A percentile compares a stretch with the other conserved stretches of the same genome.
Evolutionary conservation across 2,797 vertebrate species (phyloP).

Genomic region (Eulemur mongoz): DNA sequence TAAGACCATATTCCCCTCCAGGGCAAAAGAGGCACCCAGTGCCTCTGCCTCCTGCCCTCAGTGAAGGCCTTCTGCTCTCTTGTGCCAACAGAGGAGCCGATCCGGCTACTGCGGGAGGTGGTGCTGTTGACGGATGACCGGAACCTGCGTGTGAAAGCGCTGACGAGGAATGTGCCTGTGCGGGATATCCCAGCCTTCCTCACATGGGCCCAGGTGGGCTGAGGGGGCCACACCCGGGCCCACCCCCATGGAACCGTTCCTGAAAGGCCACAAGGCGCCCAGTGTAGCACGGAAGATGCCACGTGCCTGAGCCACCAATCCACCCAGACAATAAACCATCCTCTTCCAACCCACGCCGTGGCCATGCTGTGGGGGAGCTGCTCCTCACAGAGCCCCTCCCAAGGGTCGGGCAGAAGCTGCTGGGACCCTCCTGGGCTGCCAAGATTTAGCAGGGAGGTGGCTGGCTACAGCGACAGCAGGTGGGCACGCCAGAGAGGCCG

Average conservation of each 20-base stretch:
- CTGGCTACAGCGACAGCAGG: conserved; percentile 61
- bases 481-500: conserved; percentile 23
- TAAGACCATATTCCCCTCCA: background rate
- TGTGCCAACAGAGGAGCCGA: conserved; percentile 90
- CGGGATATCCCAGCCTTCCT: conserved; percentile 98
- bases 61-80: conserved; percentile 16
- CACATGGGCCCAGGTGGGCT: conserved; percentile 93
- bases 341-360: conserved; percentile 84
- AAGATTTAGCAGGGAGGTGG: conserved; percentile 68
- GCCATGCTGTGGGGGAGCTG: conserved; percentile 87
- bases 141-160: conserved; percentile 97
- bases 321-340: conserved; percentile 86
- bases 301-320: conserved; percentile 78
- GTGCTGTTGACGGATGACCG: conserved; percentile 98
- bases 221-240: conserved; percentile 74
- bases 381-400: conserved; percentile 81
- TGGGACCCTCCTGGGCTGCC: conserved; percentile 72
- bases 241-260: conserved; percentile 79
- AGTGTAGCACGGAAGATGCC: conserved; percentile 73
- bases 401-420: conserved; percentile 65
- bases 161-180: conserved; percentile 97
- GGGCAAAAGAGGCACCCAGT: background rate
- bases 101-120: conserved; percentile 94
- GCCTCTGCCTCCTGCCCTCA: background rate
- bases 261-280: conserved; percentile 70